Evolutionary conservation across 2,888 invertebrate species (phyloP), one percentile per base, ranked within the genome.

Genomic region (Hydrotaea cyrtoneurina): DNA sequence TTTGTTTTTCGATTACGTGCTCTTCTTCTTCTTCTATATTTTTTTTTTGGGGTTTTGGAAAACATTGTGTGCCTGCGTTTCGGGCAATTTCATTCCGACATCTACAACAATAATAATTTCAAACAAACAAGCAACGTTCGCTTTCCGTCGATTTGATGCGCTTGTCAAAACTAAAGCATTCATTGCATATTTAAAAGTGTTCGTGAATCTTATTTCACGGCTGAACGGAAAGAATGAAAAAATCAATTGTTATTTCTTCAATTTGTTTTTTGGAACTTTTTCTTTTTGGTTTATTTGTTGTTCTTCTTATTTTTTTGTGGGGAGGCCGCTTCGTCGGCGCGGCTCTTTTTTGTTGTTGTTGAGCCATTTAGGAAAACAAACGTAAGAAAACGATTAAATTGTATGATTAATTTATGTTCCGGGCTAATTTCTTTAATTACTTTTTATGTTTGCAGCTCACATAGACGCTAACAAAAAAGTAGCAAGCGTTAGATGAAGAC

Each of bases 131-230:
- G 10, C 4, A 69, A 69, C 17, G 69, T n/a, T n/a, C 15, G 39
- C 31, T n/a, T 17, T 69, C 8, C 13, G 39, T 17, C 69, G 39
- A 69, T 69, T 69, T 69, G 69, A 69, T 39, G 21, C 69, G 69
- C 69, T 69, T 69, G 69, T 69, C 69, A 69, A 43, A 69, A 69
- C 43, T 46, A 46, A 69, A 69, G 31, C 66, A 69, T 46, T 31
- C 66, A 69, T 46, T 31, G 62, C 62, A 31, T 17, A 62, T 62
- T 62, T 26, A 50, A 50, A 31, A 31, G 15, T 59, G 13, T 62
- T 10, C n/a, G 31, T 31, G 62, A 62, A 62, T 62, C 62, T 36
- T 62, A 62, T 62, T 62, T 62, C 62, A 62, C 62, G 62, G 31
- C 36, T 31, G 7, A 19, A 59, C 13, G 2, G 26, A 59, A 59